phyloP scores from a whole-genome alignment of 2,888 invertebrate genomes.

The Plagodis pulveraria region DNA sequence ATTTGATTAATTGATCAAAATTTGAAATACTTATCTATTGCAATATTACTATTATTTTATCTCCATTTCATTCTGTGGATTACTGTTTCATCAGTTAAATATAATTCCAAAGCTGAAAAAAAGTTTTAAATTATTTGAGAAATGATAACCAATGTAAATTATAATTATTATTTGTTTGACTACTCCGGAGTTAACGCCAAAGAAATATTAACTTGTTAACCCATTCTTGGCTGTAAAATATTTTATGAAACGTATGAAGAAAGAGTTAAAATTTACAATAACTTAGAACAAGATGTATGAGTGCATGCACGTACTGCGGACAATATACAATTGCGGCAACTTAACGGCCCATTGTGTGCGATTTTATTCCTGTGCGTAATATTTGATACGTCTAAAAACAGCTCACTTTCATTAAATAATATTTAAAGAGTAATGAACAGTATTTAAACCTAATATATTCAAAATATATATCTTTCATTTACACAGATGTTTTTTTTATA shows the following conservation, averaged over 20 bases:
- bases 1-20: too few relatives aligned
- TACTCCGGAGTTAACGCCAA: too few relatives aligned
- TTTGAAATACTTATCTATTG: slow-evolving; percentile 2
- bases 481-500: too few relatives aligned
- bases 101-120: neutral
- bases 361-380: slow-evolving; percentile 44
- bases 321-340: slow-evolving; percentile 41
- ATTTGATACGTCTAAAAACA: slow-evolving; percentile 3
- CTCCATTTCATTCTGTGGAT: neutral
- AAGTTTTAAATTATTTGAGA: too few relatives aligned
- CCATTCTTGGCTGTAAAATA: too few relatives aligned
- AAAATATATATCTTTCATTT: too few relatives aligned
- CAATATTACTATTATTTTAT: neutral
- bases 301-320: slow-evolving; percentile 17
- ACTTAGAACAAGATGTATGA: slow-evolving; percentile 7
- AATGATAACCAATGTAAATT: too few relatives aligned
- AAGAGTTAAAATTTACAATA: slow-evolving; percentile 18
- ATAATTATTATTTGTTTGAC: too few relatives aligned
- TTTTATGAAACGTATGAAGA: slow-evolving; percentile 1
- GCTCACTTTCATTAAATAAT: neutral
- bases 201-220: too few relatives aligned
- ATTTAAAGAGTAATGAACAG: too few relatives aligned
- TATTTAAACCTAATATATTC: too few relatives aligned
- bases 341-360: slow-evolving; percentile 67
- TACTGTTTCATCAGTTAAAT: neutral